Percentiles rank a stretch among this genome's conserved stretches.
Conservation (phyloP, 2,113 vertebrate species). For the Daphoenositta chrysoptera region DNA sequence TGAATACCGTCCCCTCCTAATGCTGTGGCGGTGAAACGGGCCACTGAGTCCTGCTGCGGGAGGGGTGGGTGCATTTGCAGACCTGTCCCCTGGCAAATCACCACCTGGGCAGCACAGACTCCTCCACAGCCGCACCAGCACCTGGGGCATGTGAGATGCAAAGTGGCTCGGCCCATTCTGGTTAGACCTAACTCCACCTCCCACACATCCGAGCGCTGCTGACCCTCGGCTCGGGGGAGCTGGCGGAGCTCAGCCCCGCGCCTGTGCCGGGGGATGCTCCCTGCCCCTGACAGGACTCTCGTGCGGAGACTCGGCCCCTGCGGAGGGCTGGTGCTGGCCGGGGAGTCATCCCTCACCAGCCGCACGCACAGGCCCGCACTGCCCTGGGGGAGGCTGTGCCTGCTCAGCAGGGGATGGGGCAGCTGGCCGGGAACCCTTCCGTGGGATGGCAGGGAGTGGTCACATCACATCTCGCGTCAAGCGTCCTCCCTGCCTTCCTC, state of each 20-base stretch:
- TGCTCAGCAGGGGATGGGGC: background rate
- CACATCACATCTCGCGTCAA: background rate
- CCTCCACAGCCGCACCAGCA: background rate
- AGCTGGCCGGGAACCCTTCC: background rate
- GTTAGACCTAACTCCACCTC: background rate
- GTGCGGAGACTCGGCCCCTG: background rate
- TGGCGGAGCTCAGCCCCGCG: background rate
- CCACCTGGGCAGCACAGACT: background rate
- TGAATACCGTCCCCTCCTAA: background rate
- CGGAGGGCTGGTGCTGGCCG: background rate
- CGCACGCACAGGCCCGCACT: background rate
- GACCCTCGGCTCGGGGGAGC: rapidly evolving
- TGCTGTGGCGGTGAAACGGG: background rate
- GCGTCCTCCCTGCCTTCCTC: background rate
- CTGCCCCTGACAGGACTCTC: background rate
- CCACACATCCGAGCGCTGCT: rapidly evolving
- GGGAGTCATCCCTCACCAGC: background rate
- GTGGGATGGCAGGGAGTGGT: background rate
- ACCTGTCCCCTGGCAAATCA: background rate
- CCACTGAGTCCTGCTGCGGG: background rate
- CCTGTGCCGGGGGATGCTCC: background rate
- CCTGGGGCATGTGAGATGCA: background rate
- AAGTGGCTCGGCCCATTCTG: background rate
- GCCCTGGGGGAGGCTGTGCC: background rate
- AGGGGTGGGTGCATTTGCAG: background rate